Evolutionary conservation across 2,113 vertebrate genomes (phyloP), one percentile per base, ranked within the genome.

Genomic region (Oncorhynchus clarkii): DNA sequence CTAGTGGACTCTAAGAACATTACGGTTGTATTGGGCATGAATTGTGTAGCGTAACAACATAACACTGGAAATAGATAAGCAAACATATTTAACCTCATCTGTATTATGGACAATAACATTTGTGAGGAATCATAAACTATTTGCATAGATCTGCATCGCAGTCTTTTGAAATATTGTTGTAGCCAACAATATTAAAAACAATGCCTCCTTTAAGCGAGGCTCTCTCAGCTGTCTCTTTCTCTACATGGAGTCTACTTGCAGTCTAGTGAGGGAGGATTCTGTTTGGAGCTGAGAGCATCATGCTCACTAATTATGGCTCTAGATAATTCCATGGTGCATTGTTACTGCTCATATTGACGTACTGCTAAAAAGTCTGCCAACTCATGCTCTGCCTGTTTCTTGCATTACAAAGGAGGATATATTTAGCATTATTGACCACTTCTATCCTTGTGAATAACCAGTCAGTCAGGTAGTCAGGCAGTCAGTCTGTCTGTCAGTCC

Each of bases 371-470:
- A 89, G 86, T 77, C 80, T 87, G 85, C 85, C 87, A 87, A 80
- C 72, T 83, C 67, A 1, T 74, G 75, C 73, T 83, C 71, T 79
- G 75, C 72, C 80, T 76, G 75, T 86, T 83, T 81, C 67, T 86
- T 78, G 85, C 81, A 75, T 82, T 85, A 84, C 80, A 89, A 86
- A 85, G 71, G 75, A 87, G 74, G 84, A 82, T 87, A 57, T 80
- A 87, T 91, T 88, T 85, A 88, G 84, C 57, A 71, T 82, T 90
- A 91, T 88, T 89, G 89, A 91, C 82, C 70, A 65, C 84, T 80
- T 88, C 83, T 78, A 71, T 76, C 45, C 27, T 70, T 85, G 81
- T 85, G 81, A 45, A 75, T 78, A 77, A 72, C 80, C 79, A 83
- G 77, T 87, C 51, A 54, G 51, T 54, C 51, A 45, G 39, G 39